phyloP scores from a whole-genome alignment of 1,140 invertebrate species.

The Drosophila funebris region DNA sequence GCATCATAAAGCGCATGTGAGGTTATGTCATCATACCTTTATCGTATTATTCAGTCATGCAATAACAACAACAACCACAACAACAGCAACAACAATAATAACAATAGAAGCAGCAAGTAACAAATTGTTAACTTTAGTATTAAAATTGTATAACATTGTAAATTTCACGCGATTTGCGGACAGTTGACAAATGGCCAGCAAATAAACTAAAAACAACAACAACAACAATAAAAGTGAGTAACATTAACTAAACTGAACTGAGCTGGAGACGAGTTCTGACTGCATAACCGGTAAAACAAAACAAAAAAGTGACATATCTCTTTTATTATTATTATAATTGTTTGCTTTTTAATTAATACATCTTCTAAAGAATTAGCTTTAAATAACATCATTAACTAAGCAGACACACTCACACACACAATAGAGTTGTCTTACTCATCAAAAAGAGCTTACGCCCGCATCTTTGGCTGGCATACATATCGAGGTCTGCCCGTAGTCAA shows the following conservation, averaged over 20 bases:
- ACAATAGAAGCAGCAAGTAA: constrained; percentile 11
- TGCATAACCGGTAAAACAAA: constrained; percentile 16
- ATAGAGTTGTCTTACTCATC: not conserved
- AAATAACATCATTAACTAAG: not conserved
- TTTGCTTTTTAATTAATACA: not conserved
- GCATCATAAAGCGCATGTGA: constrained; percentile 23
- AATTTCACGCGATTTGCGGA: constrained; percentile 59
- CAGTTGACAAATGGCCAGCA: constrained; percentile 50
- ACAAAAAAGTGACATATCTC: constrained; percentile 2
- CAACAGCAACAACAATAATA: constrained; percentile 29
- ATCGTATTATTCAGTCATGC: constrained; percentile 52
- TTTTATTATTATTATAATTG: not conserved
- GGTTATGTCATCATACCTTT: constrained; percentile 61
- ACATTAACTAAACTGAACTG: constrained; percentile 9
- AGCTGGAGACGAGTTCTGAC: not conserved
- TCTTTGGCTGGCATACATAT: not conserved
- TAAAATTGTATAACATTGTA: constrained; percentile 71
- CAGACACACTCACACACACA: not conserved
- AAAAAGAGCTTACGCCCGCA: not conserved
- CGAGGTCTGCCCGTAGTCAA: constrained; percentile 7
- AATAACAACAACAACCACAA: constrained; percentile 32
- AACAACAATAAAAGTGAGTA: constrained; percentile 34
- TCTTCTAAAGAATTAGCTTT: not conserved
- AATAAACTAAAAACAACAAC: constrained; percentile 15
- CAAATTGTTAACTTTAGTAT: constrained; percentile 62